A percentile compares a stretch with the other conserved stretches of the same genome.
Evolutionary conservation across 2,113 vertebrate species (phyloP).

Genomic region (Pseudorhombus dupliciocellatus): DNA sequence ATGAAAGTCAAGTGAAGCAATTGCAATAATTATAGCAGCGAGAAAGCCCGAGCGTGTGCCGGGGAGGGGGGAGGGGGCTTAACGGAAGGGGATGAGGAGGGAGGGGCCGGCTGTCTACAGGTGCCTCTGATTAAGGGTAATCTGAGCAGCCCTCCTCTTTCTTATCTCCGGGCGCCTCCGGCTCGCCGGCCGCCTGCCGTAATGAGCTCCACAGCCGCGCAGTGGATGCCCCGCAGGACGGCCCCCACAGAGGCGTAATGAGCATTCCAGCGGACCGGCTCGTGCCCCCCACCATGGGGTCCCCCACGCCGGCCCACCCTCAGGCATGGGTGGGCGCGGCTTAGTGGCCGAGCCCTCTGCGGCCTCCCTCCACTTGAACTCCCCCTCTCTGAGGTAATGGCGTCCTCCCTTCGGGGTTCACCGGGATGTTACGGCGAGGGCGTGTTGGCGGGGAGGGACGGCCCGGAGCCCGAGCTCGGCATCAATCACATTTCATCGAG

Average conservation of each 20-base stretch:
- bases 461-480: conserved; percentile 67
- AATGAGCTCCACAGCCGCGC: conserved; percentile 83
- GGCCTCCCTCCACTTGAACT: conserved; percentile 54
- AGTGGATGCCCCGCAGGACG: conserved; percentile 78
- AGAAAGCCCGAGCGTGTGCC: conserved; percentile 30
- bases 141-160: conserved; percentile 77
- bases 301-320: conserved; percentile 67
- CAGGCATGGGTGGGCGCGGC: conserved; percentile 76
- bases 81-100: conserved; percentile 59
- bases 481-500: conserved; percentile 62
- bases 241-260: conserved; percentile 83
- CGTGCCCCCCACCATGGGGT: conserved; percentile 71
- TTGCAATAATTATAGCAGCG: conserved; percentile 76
- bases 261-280: conserved; percentile 81
- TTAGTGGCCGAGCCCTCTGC: conserved; percentile 60
- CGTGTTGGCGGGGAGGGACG: conserved; percentile 63
- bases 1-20: conserved; percentile 76
- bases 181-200: conserved; percentile 71
- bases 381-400: conserved; percentile 54
- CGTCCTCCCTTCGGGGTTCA: conserved; percentile 61
- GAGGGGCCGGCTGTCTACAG: conserved; percentile 77
- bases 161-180: conserved; percentile 63
- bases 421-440: conserved; percentile 43
- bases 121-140: conserved; percentile 85
- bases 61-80: conserved; percentile 48